phyloP scores from a whole-genome alignment of 2,797 vertebrate genomes.

The Delichon dasypus region DNA sequence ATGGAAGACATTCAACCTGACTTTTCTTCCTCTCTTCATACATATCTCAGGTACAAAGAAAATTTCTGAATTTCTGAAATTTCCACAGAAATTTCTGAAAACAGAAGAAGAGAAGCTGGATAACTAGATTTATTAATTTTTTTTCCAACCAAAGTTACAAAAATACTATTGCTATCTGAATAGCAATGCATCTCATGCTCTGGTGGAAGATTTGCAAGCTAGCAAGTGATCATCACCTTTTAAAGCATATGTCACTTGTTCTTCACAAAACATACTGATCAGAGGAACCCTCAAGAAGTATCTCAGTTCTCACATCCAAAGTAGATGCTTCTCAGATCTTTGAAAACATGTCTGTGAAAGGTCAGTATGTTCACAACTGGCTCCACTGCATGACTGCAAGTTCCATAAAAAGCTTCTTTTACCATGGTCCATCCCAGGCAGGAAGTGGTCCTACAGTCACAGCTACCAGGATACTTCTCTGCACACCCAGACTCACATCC shows the following conservation, averaged over 20 bases:
- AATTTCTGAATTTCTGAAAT: too few species aligned
- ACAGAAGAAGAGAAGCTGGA: background rate
- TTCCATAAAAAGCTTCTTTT: background rate
- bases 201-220: background rate
- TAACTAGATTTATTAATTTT: background rate
- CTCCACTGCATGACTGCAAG: background rate
- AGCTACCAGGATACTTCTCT: background rate
- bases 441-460: background rate
- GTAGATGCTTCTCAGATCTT: background rate
- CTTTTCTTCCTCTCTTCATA: background rate
- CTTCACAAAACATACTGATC: background rate
- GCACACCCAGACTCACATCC: background rate
- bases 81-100: background rate
- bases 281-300: background rate
- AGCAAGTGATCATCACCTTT: background rate
- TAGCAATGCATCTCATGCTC: background rate
- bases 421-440: background rate
- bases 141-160: background rate
- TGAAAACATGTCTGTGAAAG: background rate
- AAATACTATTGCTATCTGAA: background rate
- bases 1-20: background rate
- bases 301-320: background rate
- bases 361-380: background rate
- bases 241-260: background rate
- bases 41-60: background rate